A percentile compares a stretch with the other conserved stretches of the same genome.
These are phyloP conservation scores for Drosophila ogumai DNA, from an alignment of 1,140 invertebrate species.

Conservation along the genomic window DNA sequence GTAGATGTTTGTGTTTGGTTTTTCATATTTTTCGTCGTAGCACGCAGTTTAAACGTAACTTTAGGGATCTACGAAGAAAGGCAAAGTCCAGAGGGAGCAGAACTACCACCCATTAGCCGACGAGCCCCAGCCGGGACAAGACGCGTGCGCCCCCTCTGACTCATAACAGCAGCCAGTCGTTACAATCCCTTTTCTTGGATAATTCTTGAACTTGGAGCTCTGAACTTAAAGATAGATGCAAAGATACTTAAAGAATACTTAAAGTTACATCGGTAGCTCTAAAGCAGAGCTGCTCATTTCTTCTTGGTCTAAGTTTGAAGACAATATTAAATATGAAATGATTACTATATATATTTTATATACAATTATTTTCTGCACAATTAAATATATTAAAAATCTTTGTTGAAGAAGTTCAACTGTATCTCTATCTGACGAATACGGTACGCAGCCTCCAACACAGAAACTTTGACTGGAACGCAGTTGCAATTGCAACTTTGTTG, in stretches of 20 bases:
- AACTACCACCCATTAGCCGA: too few relatives aligned
- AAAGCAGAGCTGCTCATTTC: neutral
- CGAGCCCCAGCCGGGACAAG: too few relatives aligned
- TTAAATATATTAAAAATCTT: neutral
- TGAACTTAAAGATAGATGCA: neutral
- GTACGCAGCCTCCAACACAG: slow-evolving; percentile 7
- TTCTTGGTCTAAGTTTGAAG: accelerated
- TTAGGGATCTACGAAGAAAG: too few relatives aligned
- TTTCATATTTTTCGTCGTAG: too few relatives aligned
- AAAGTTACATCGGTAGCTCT: neutral
- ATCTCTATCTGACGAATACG: slow-evolving; percentile 39
- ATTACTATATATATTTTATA: neutral
- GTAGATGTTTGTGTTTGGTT: too few relatives aligned
- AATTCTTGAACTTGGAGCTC: neutral
- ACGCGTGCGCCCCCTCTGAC: too few relatives aligned
- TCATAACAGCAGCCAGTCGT: too few relatives aligned
- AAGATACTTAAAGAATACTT: neutral
- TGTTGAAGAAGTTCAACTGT: slow-evolving; percentile 8
- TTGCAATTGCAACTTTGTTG: slow-evolving; percentile 64
- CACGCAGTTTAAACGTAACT: too few relatives aligned
- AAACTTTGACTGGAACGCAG: slow-evolving; percentile 17
- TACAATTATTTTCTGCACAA: neutral
- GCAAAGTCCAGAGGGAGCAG: too few relatives aligned
- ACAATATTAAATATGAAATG: neutral
- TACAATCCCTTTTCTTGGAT: neutral